Evolutionary conservation across 2,113 vertebrate species (phyloP).

Genomic region (Phrynosoma platyrhinos): DNA sequence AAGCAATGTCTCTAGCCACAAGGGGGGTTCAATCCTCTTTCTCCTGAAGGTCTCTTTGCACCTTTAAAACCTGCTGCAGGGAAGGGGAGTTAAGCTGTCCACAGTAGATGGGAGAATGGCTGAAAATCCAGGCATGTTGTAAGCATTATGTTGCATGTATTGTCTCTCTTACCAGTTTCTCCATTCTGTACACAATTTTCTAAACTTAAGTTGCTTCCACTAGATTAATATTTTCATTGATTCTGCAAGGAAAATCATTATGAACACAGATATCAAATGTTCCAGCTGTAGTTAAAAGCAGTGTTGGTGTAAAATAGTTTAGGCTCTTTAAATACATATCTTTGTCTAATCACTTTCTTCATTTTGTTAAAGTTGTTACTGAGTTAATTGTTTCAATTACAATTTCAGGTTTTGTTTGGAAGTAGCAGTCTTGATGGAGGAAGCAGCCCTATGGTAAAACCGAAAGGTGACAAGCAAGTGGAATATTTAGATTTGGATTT

Average conservation of each 20-base stretch:
- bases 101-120: too few relatives aligned
- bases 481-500: conserved; percentile 97
- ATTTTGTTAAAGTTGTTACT: not conserved
- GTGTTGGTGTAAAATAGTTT: conserved; percentile 35
- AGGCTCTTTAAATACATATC: not conserved
- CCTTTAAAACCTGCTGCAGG: too few relatives aligned
- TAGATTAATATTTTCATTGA: too few relatives aligned
- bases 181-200: not conserved
- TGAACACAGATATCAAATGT: not conserved
- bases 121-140: too few relatives aligned
- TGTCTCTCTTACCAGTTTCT: not conserved
- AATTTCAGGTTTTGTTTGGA: conserved; percentile 81
- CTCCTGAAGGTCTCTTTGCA: too few relatives aligned
- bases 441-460: conserved; percentile 92
- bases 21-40: too few relatives aligned
- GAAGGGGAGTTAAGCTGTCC: too few relatives aligned
- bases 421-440: conserved; percentile 88
- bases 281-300: not conserved
- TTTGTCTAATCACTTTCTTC: conserved; percentile 15
- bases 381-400: conserved; percentile 32
- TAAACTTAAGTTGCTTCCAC: not conserved
- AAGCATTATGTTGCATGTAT: too few relatives aligned
- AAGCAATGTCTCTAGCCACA: too few relatives aligned
- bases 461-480: conserved; percentile 98
- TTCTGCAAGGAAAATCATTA: conserved; percentile 33